Conservation (phyloP, 2,797 vertebrate genomes). For the Mormyrops boulengeri region DNA sequence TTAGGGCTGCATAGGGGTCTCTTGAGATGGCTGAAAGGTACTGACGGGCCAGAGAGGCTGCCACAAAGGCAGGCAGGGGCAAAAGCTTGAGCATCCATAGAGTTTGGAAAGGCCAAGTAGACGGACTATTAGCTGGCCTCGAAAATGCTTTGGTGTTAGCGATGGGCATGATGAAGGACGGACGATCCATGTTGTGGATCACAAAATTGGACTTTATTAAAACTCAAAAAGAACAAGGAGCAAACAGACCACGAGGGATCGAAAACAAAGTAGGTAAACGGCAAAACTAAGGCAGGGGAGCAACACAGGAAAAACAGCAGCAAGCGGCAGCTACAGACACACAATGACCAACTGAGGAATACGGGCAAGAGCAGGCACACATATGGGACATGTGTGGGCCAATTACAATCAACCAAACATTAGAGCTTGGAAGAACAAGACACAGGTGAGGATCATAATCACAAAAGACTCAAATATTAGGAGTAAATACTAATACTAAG, state of each 20-base stretch:
- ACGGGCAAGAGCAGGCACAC: neutral
- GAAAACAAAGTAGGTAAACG: neutral
- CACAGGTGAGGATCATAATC: neutral
- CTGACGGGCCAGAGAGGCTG: neutral
- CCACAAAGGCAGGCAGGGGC: neutral
- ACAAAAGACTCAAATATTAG: neutral
- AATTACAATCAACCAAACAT: neutral
- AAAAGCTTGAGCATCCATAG: neutral
- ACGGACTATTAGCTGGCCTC: neutral
- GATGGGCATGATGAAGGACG: neutral
- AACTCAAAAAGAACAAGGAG: neutral
- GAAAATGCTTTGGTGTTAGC: neutral
- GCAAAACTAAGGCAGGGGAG: neutral
- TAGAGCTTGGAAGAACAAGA: neutral
- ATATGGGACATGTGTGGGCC: neutral
- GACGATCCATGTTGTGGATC: neutral
- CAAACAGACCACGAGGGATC: neutral
- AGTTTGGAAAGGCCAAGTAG: neutral
- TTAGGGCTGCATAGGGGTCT: neutral
- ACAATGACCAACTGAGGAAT: neutral
- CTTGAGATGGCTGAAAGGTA: neutral
- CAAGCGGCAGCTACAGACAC: neutral
- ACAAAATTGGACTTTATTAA: neutral
- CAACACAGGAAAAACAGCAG: no score
- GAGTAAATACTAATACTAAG: neutral